phyloP scores from a whole-genome alignment of 2,888 invertebrate genomes.

The Eretmocerus hayati region DNA sequence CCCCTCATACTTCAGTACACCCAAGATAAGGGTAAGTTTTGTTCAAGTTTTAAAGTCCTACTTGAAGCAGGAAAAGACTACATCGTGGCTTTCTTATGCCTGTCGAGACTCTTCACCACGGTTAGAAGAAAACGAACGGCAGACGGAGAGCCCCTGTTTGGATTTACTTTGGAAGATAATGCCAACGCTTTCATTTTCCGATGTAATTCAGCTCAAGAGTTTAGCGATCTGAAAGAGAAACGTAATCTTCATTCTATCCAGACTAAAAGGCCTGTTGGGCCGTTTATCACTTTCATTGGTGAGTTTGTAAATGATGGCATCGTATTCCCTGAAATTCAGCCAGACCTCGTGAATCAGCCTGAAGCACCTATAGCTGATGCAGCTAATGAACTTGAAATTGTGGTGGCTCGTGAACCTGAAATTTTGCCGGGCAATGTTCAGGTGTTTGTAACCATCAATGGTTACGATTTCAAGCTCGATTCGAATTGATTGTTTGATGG shows the following conservation, averaged over 20 bases:
- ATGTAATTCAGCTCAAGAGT: background rate
- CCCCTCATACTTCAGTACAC: background rate
- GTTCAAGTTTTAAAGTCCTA: background rate
- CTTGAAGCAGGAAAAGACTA: background rate
- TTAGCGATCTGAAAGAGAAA: background rate
- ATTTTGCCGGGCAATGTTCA: too few species aligned
- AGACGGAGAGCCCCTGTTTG: background rate
- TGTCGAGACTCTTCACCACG: background rate
- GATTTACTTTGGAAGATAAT: background rate
- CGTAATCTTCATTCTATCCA: background rate
- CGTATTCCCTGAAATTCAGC: too few species aligned
- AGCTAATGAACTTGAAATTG: too few species aligned
- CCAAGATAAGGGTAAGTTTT: background rate
- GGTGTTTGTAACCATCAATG: background rate
- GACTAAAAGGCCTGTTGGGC: background rate
- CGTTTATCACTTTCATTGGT: background rate
- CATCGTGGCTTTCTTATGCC: background rate
- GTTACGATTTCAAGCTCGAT: background rate
- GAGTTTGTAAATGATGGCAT: background rate
- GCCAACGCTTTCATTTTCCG: background rate
- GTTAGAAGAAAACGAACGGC: background rate
- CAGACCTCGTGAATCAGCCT: too few species aligned
- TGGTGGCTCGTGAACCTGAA: too few species aligned
- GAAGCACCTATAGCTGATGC: too few species aligned
- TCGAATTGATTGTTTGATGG: conserved; percentile 8